phyloP scores from a whole-genome alignment of 2,797 vertebrate genomes.

The Darevskia mixta region DNA sequence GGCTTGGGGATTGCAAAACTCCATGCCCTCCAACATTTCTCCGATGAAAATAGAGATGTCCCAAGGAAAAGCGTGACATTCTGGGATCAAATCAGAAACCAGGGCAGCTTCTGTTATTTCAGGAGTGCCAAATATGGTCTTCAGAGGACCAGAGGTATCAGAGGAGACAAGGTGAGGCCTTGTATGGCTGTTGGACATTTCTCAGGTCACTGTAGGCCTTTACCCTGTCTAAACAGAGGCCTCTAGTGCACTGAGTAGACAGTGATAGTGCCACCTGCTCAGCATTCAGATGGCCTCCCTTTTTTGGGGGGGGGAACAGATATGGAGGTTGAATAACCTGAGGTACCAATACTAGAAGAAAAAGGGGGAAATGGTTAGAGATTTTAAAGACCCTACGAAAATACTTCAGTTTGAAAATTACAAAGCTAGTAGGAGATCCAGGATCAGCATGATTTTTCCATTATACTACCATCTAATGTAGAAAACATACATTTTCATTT shows the following conservation, averaged over 20 bases:
- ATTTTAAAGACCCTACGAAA: slow-evolving; percentile 57
- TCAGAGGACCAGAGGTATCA: not conserved
- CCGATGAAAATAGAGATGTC: no score
- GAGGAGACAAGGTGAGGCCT: not conserved
- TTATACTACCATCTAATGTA: slow-evolving; percentile 60
- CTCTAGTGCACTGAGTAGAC: not conserved
- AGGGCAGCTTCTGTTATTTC: not conserved
- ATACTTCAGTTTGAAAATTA: slow-evolving; percentile 46
- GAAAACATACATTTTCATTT: slow-evolving; percentile 65
- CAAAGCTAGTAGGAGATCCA: slow-evolving; percentile 48
- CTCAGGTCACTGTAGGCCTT: not conserved
- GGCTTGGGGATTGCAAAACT: no score
- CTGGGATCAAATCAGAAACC: no score
- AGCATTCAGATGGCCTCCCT: not conserved
- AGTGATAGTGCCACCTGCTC: not conserved
- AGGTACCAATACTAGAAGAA: not conserved
- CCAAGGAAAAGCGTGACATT: no score
- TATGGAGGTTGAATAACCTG: no score
- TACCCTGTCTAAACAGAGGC: not conserved
- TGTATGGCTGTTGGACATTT: not conserved
- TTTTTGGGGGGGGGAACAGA: no score
- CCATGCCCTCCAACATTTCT: no score
- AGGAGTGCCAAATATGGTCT: not conserved
- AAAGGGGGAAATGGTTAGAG: slow-evolving; percentile 17
- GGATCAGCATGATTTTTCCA: slow-evolving; percentile 68